phyloP scores from a whole-genome alignment of 2,888 invertebrate species.

The Steromphala cineraria region DNA sequence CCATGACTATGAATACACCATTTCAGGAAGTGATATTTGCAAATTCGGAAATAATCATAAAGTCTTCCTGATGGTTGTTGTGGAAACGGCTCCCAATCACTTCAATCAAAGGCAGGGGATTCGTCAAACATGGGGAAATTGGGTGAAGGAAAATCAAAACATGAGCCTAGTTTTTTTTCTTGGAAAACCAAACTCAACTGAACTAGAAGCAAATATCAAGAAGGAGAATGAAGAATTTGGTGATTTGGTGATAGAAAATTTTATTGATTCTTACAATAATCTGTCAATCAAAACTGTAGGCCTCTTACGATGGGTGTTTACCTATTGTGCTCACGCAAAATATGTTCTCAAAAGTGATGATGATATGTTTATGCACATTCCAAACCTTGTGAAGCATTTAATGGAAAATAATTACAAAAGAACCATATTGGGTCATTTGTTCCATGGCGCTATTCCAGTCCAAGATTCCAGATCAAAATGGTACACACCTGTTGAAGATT shows the following conservation, averaged over 20 bases:
- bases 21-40: neutral
- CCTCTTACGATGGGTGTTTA: constrained; percentile 73
- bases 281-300: constrained; percentile 75
- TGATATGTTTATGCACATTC: constrained; percentile 43
- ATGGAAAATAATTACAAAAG: constrained; percentile 15
- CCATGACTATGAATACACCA: neutral
- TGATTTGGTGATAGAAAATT: constrained; percentile 69
- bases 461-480: constrained; percentile 90
- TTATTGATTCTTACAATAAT: constrained; percentile 73
- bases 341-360: constrained; percentile 73
- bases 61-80: neutral
- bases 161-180: neutral
- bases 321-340: constrained; percentile 68
- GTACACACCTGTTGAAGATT: constrained; percentile 88
- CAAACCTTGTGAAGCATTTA: constrained; percentile 29
- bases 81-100: neutral
- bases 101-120: neutral
- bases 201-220: constrained; percentile 29
- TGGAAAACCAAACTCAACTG: neutral
- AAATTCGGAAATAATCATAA: neutral
- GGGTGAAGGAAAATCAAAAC: neutral
- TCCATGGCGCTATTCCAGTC: constrained; percentile 79
- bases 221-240: constrained; percentile 58
- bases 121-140: neutral
- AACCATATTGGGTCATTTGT: constrained; percentile 42